Percentiles rank a stretch among this genome's conserved stretches.
Evolutionary conservation across 2,113 vertebrate species (phyloP).

Genomic region (Syngnathus scovelli): DNA sequence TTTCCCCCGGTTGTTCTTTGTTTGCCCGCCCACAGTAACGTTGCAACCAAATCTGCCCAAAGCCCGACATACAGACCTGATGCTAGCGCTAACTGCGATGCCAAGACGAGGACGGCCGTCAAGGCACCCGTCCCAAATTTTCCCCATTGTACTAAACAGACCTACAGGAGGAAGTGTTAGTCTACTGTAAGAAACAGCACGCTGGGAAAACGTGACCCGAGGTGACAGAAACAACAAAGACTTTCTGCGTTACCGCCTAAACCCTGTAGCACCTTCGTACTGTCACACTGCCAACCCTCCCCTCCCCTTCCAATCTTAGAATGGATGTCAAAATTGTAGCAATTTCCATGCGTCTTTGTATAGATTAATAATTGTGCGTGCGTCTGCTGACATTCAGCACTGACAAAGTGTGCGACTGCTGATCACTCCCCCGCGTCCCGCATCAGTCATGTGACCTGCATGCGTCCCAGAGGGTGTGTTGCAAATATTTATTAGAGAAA

Average conservation of each 20-base stretch:
- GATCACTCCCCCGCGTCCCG: constrained; percentile 44
- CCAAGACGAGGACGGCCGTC: background rate
- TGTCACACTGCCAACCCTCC: constrained; percentile 27
- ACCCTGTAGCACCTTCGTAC: constrained; percentile 37
- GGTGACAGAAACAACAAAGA: constrained; percentile 34
- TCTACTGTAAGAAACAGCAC: constrained; percentile 43
- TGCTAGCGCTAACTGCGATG: constrained; percentile 4
- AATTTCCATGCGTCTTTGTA: background rate
- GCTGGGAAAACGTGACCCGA: constrained; percentile 48
- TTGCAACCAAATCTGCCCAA: constrained; percentile 37
- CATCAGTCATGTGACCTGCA: constrained; percentile 60
- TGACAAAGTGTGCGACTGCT: constrained; percentile 73
- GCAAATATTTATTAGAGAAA: constrained; percentile 71
- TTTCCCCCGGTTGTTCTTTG: constrained; percentile 18
- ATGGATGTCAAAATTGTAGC: constrained; percentile 60
- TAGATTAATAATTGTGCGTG: background rate
- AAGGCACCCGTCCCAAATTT: constrained; percentile 28
- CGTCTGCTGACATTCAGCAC: constrained; percentile 73
- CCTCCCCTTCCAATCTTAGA: constrained; percentile 36
- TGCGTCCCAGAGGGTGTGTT: constrained; percentile 79
- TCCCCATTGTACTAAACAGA: constrained; percentile 62
- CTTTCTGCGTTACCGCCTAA: background rate
- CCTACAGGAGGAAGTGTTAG: constrained; percentile 25
- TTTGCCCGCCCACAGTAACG: constrained; percentile 43
- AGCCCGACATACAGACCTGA: constrained; percentile 18